Percentiles rank a stretch among this genome's conserved stretches.
These are phyloP conservation scores for Chiloscyllium plagiosum DNA, from an alignment of 2,113 vertebrate genomes.

Conservation along the genomic window DNA sequence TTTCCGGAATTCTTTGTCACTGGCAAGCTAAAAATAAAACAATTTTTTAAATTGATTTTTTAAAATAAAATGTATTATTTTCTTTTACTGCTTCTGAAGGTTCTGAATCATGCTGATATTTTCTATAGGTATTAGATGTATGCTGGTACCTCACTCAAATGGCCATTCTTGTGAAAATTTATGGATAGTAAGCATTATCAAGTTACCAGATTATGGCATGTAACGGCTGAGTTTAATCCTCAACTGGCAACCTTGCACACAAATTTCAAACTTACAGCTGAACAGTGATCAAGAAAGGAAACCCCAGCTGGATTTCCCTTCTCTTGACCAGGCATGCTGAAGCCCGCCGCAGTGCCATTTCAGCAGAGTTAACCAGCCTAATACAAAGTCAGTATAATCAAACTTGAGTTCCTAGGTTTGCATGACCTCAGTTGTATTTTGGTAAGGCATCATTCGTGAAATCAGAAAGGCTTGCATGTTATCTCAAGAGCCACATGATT, in stretches of 20 bases:
- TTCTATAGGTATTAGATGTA: neutral
- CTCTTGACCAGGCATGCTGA: neutral
- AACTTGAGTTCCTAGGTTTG: neutral
- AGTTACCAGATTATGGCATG: neutral
- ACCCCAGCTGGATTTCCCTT: neutral
- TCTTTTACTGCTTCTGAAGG: neutral
- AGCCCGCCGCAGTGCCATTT: neutral
- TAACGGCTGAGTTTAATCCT: neutral
- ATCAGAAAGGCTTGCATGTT: neutral
- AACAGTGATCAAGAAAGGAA: neutral
- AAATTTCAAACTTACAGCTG: neutral
- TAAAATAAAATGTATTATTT: neutral
- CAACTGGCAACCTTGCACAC: neutral
- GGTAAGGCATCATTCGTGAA: neutral
- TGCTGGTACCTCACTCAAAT: neutral
- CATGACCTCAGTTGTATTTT: neutral
- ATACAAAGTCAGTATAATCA: neutral
- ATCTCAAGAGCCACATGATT: neutral
- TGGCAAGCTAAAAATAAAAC: slow-evolving; percentile 55
- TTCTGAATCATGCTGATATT: neutral
- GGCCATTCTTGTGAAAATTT: neutral
- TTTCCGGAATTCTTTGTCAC: slow-evolving; percentile 62
- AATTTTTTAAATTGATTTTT: neutral
- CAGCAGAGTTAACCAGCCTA: neutral
- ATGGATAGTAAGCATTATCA: neutral